Percentiles rank a stretch among this genome's conserved stretches.
phyloP scores from a whole-genome alignment of 2,888 invertebrate genomes.

The Drosophila peninsularis region DNA sequence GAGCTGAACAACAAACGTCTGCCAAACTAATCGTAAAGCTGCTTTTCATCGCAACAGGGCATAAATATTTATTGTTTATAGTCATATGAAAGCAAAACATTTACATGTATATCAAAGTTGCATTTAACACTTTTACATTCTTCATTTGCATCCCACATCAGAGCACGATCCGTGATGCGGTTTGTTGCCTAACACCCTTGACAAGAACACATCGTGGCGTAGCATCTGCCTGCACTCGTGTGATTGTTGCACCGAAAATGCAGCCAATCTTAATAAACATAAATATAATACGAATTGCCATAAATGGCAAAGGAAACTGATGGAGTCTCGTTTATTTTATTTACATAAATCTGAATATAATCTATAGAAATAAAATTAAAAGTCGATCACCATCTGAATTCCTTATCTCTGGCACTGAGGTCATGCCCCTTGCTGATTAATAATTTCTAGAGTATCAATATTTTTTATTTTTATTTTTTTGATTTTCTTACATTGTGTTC shows the following conservation, averaged over 20 bases:
- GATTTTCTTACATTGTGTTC: not conserved
- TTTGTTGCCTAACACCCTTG: conserved; percentile 35
- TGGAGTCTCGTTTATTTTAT: not conserved
- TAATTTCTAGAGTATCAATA: conserved; percentile 26
- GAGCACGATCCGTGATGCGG: conserved; percentile 9
- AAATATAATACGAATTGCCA: not conserved
- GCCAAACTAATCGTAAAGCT: conserved; percentile 5
- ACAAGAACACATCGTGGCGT: too few relatives aligned
- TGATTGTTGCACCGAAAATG: too few relatives aligned
- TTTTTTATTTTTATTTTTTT: conserved; percentile 8
- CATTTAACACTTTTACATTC: conserved; percentile 6
- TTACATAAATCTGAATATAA: conserved; percentile 23
- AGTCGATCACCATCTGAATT: not conserved
- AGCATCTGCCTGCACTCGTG: too few relatives aligned
- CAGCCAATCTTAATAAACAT: conserved; percentile 53
- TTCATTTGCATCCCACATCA: conserved; percentile 12
- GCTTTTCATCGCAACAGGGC: conserved; percentile 21
- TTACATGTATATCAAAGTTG: conserved; percentile 46
- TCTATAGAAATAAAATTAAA: conserved; percentile 9
- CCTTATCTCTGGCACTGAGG: conserved; percentile 16
- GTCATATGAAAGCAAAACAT: conserved; percentile 56
- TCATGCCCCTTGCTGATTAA: conserved; percentile 48
- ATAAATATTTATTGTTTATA: conserved; percentile 69
- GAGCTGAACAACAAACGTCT: not conserved
- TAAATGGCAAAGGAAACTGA: not conserved